Conservation (phyloP, 2,888 invertebrate genomes). For the Lissocephala sabroskyi region DNA sequence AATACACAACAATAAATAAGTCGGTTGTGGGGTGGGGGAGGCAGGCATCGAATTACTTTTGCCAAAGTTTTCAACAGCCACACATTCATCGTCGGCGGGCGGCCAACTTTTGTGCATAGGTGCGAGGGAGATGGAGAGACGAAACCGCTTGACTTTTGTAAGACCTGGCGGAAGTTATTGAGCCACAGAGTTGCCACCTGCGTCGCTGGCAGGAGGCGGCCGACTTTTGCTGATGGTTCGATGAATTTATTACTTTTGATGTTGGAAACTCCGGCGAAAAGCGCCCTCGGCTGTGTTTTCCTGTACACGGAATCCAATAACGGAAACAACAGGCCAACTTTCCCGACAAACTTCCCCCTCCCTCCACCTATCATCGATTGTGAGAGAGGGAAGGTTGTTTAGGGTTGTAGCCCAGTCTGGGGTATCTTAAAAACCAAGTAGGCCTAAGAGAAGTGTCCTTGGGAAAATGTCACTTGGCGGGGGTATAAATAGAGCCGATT, state of each 20-base stretch:
- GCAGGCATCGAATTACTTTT: neutral
- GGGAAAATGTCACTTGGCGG: too few relatives aligned
- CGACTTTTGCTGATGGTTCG: slow-evolving; percentile 56
- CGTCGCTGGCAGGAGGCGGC: slow-evolving; percentile 15
- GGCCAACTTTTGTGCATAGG: neutral
- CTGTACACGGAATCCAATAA: too few relatives aligned
- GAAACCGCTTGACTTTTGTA: slow-evolving; percentile 1
- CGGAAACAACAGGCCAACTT: slow-evolving; percentile 46
- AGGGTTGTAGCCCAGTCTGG: too few relatives aligned
- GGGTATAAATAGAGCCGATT: too few relatives aligned
- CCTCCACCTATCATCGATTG: too few relatives aligned
- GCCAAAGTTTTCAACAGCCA: neutral
- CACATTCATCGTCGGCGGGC: neutral
- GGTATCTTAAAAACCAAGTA: too few relatives aligned
- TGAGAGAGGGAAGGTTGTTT: too few relatives aligned
- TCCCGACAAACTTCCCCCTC: too few relatives aligned
- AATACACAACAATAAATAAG: too few relatives aligned
- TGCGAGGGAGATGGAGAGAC: neutral
- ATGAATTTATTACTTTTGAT: slow-evolving; percentile 69
- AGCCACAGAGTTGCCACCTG: slow-evolving; percentile 37
- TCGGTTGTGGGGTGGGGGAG: too few relatives aligned
- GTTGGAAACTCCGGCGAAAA: slow-evolving; percentile 61
- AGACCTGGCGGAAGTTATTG: slow-evolving; percentile 59
- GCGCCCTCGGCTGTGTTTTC: slow-evolving; percentile 61
- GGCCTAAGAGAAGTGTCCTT: too few relatives aligned